Evolutionary conservation across 2,888 invertebrate species (phyloP), one percentile per base, ranked within the genome.

Genomic region (Rotaria socialis): DNA sequence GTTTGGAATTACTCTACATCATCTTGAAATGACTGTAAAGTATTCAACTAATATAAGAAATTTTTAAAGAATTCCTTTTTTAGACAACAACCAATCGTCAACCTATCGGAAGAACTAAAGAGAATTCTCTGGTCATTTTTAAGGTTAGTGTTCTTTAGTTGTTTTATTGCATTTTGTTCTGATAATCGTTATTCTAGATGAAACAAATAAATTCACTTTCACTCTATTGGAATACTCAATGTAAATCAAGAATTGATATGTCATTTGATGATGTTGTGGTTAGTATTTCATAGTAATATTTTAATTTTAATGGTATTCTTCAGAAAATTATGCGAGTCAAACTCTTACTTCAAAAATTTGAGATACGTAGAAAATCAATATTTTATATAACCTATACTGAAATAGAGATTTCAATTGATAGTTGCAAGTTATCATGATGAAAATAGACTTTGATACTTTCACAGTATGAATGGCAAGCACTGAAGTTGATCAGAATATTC

Each of bases 201-300:
- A 67, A 67, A 67, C 35, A 67, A 67, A 67, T 67, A 19, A 5
- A 19, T 41, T 16, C 35, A 7, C 35, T 67, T 35, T 67, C 67
- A 67, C 35, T 67, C 19, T 67, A 67, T 35, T 67, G 67, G 67
- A 67, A 67, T 67, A 67, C 67, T 19, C 5, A 67, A 35, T 67
- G 67, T 67, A 27, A 35, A 67, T 67, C 67, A 27, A 67, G 67
- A 19, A 35, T 67, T 27, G 35, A 67, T 35, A 67, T 67, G 67
- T 19, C 19, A 67, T 67, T 67, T 35, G 67, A 67, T 67, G 67
- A 67, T 67, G 67, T 67, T 67, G 67, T 67, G 67, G 67, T 67
- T 19, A 27, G 67, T 67, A 56, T 19, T 52, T 16, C 11, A 52
- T 3, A 22, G 22, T 22, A 35, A 2, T 35, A 2, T 35, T 35